Base-by-base conservation (phyloP, 2,888 invertebrate species). In the Diachrysia chrysitis region DNA sequence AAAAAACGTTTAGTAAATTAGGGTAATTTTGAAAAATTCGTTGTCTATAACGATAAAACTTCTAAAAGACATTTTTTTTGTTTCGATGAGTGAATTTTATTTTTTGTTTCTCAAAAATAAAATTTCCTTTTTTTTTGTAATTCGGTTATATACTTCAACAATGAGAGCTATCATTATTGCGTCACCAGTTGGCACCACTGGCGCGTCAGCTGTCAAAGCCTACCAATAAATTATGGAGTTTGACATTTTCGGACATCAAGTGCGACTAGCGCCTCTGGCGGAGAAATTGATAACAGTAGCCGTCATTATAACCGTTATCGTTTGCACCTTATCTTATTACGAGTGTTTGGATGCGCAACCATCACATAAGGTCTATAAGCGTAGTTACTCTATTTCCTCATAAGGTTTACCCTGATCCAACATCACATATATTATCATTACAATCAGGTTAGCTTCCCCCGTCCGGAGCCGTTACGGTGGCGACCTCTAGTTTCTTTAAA, bases 401-500 rank as follows among this genome's bases (percentile, higher is more conserved):
- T 85, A 84, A 89, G 90, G 88, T 81, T 88, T 90, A 92, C 93
- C 93, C 93, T 93, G 94, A 92, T 90, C 84, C 80, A 87, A 87
- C 87, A 90, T 91, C 91, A 91, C 92, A 90, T 86, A 88, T 86
- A 90, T 88, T 84, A 80, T 69, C 62, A 63, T 81, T 74, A 82
- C 83, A 88, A 32, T 90, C 92, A 90, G 91, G 90, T 85, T 72
- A 84, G 86, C 86, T 82, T 71, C 76, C 85, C 25, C 83, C 73
- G 71, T 69, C 80, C 86, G 84, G 84, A 92, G 91, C 91, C 91
- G 93, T 76, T 80, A 81, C 88, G 63, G 73, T 71, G 76, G 83
- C 91, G 90, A 87, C 94, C 94, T 93, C 94, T 94, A 93, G 90
- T 93, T 90, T 87, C 73, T 83, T 90, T 91, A 85, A 87, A 88